phyloP scores from a whole-genome alignment of 1,140 invertebrate species.

The Drosophila saltans region DNA sequence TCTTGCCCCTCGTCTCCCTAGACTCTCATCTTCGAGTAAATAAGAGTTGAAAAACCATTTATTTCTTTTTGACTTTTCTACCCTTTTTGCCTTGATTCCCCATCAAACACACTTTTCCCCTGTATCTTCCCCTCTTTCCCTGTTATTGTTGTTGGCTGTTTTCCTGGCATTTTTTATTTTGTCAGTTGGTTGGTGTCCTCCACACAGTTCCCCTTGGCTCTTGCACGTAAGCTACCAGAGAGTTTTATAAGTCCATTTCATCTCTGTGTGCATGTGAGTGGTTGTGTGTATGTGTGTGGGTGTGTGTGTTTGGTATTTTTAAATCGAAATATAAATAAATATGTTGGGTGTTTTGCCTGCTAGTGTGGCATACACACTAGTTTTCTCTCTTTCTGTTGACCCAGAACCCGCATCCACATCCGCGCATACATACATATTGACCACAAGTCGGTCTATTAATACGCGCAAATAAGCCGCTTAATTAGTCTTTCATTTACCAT shows the following conservation, averaged over 20 bases:
- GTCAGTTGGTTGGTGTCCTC: conserved; percentile 3
- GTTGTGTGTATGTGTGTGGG: conserved; percentile 1
- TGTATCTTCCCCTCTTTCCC: background rate
- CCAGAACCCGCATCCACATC: conserved; percentile 28
- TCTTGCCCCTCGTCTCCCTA: no score
- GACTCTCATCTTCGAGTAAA: conserved; percentile 57
- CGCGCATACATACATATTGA: conserved; percentile 32
- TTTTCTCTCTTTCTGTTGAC: conserved; percentile 37
- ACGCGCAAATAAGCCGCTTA: conserved; percentile 79
- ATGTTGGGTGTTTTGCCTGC: conserved; percentile 43
- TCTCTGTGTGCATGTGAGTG: background rate
- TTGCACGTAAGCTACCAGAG: conserved; percentile 65
- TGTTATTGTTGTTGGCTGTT: no score
- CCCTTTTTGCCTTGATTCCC: conserved; percentile 48
- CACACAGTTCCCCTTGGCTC: background rate
- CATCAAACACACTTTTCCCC: background rate
- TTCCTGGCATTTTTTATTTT: no score
- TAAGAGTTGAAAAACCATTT: conserved; percentile 78
- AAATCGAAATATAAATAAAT: conserved; percentile 79
- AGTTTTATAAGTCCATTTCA: conserved; percentile 75
- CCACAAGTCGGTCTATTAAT: conserved; percentile 79
- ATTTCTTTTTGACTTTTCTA: conserved; percentile 75
- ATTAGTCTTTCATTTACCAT: conserved; percentile 76
- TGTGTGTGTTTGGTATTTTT: conserved; percentile 71
- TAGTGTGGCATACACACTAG: conserved; percentile 22